These are phyloP conservation scores for Dryocosmus kuriphilus DNA, from an alignment of 2,888 invertebrate species.

Conservation along the genomic window DNA sequence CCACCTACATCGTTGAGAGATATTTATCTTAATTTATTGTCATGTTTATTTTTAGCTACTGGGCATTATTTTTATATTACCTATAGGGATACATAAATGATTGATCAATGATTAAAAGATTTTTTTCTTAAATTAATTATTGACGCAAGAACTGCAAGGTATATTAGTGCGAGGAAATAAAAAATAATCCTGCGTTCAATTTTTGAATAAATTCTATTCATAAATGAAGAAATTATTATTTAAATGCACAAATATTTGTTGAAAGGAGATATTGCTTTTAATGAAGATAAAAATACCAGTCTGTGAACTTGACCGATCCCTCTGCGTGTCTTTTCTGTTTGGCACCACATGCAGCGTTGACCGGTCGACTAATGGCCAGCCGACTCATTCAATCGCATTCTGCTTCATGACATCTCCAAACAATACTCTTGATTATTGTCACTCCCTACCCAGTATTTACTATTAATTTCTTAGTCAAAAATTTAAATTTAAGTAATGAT, in stretches of 20 bases:
- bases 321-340: background rate
- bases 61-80: background rate
- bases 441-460: conserved; percentile 54
- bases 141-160: too few species aligned
- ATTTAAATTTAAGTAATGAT: too few species aligned
- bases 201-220: too few species aligned
- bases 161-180: too few species aligned
- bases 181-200: too few species aligned
- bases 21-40: conserved; percentile 30
- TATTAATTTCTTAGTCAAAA: background rate
- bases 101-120: background rate
- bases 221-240: too few species aligned
- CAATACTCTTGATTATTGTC: conserved; percentile 66
- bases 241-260: background rate
- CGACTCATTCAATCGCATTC: conserved; percentile 57
- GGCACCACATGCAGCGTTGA: conserved; percentile 58
- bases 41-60: conserved; percentile 15
- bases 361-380: conserved; percentile 63
- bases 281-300: background rate
- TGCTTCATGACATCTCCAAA: conserved; percentile 60
- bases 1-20: conserved; percentile 26
- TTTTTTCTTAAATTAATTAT: too few species aligned
- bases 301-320: background rate
- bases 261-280: background rate
- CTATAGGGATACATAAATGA: background rate